These are phyloP conservation scores for Chironex yamaguchii DNA, from an alignment of 30 jellyfish, hydroid and myxozoan genomes.

Conservation along the genomic window DNA sequence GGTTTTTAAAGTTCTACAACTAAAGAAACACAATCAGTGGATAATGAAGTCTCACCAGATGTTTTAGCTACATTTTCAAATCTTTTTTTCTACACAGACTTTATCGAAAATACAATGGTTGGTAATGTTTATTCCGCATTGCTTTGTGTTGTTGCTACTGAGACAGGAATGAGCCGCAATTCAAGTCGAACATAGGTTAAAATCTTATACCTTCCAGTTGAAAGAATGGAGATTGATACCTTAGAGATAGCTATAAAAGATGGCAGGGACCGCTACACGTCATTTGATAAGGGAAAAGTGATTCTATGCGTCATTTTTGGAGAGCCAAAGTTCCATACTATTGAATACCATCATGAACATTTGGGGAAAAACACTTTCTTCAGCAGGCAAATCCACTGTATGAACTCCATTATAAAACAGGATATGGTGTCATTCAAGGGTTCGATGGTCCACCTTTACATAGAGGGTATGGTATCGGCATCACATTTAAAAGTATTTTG, in stretches of 20 bases:
- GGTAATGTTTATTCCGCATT: not conserved
- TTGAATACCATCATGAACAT: not conserved
- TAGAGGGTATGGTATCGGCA: too few species aligned
- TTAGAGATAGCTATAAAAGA: constrained; percentile 25
- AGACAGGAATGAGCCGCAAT: not conserved
- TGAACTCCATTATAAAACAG: not conserved
- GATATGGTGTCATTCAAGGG: not conserved
- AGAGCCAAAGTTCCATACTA: not conserved
- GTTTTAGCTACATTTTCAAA: too few species aligned
- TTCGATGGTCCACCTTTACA: too few species aligned
- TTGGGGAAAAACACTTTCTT: not conserved
- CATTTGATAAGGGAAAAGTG: constrained; percentile 21
- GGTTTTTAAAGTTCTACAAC: too few species aligned
- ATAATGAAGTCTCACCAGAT: too few species aligned
- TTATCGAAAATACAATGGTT: constrained; percentile 14
- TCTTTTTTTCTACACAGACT: constrained; percentile 30
- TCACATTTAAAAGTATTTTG: too few species aligned
- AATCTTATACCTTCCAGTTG: not conserved
- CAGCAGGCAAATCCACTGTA: not conserved
- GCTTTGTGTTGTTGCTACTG: constrained; percentile 7
- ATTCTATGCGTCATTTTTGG: not conserved
- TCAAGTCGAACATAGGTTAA: not conserved
- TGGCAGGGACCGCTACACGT: constrained; percentile 4
- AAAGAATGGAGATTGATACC: constrained; percentile 4
- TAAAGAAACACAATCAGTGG: too few species aligned